Evolutionary conservation across 1,140 invertebrate species (phyloP).

Genomic region (Uloborus diversus): DNA sequence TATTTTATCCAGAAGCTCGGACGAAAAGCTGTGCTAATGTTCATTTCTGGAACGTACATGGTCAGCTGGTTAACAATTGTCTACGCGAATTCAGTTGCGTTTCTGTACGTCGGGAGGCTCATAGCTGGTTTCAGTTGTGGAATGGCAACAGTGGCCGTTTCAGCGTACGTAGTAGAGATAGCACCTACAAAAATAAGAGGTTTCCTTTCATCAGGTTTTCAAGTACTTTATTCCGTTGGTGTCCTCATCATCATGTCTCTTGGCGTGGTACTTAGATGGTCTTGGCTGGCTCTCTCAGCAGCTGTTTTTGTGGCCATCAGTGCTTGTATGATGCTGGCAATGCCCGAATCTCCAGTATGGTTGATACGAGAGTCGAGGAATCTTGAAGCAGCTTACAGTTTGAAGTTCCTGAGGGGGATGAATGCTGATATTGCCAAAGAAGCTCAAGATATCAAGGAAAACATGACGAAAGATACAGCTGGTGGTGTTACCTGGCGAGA

Average conservation of each 20-base stretch:
- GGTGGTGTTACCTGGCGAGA: neutral
- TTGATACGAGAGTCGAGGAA: constrained; percentile 78
- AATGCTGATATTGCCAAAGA: neutral
- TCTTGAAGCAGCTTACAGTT: constrained; percentile 72
- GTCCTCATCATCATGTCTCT: constrained; percentile 79
- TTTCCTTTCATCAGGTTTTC: constrained; percentile 81
- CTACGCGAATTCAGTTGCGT: constrained; percentile 70
- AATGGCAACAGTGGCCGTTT: constrained; percentile 70
- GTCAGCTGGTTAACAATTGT: constrained; percentile 80
- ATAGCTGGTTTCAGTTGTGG: constrained; percentile 74
- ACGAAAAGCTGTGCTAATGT: constrained; percentile 77
- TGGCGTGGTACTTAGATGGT: constrained; percentile 78
- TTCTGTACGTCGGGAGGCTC: constrained; percentile 73
- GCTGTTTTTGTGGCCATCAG: constrained; percentile 73
- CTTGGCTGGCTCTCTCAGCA: constrained; percentile 73
- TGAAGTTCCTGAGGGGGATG: constrained; percentile 16
- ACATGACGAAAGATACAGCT: neutral
- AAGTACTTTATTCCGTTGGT: constrained; percentile 79
- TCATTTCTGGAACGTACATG: constrained; percentile 76
- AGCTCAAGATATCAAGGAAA: neutral
- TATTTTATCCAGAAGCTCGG: constrained; percentile 79
- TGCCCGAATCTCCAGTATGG: constrained; percentile 85
- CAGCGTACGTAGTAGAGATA: constrained; percentile 90
- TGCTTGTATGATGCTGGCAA: constrained; percentile 68
- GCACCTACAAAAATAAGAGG: constrained; percentile 83